Conservation (phyloP, 2,797 vertebrate genomes). For the Chaetophractus vellerosus region DNA sequence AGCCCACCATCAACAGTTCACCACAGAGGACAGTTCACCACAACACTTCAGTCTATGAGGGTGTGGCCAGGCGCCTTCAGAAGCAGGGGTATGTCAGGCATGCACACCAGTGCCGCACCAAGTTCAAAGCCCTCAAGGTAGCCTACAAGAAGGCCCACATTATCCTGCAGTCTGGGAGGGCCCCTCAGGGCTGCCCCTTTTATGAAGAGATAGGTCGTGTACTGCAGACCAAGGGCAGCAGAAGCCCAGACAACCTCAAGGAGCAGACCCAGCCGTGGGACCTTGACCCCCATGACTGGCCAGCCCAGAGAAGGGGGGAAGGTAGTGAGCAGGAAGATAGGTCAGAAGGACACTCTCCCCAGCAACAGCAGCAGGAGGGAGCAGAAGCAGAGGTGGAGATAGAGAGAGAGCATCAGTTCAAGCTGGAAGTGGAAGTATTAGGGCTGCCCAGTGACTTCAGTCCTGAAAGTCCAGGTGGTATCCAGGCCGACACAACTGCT, state of each 20-base stretch:
- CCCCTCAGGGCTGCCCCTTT: background rate
- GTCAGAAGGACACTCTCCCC: background rate
- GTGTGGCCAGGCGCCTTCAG: background rate
- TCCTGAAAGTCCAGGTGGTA: background rate
- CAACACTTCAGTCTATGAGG: constrained; percentile 7
- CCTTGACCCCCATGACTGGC: background rate
- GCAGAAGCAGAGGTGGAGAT: background rate
- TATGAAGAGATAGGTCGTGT: background rate
- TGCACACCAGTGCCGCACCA: background rate
- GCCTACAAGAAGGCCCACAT: background rate
- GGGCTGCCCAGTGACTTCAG: background rate
- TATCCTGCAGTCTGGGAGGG: background rate
- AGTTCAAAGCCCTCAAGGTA: background rate
- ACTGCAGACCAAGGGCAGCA: background rate
- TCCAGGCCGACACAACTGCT: background rate
- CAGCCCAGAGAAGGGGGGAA: background rate
- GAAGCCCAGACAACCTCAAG: background rate
- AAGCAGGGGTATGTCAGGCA: background rate
- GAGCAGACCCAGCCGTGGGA: background rate
- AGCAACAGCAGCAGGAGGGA: background rate
- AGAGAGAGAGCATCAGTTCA: background rate
- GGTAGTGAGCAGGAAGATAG: background rate
- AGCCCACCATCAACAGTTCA: background rate
- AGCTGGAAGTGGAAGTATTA: background rate
- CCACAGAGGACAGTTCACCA: background rate